A percentile compares a stretch with the other conserved stretches of the same genome.
Evolutionary conservation across 2,888 invertebrate genomes (phyloP).

Genomic region (Caenorhabditis uteleia): DNA sequence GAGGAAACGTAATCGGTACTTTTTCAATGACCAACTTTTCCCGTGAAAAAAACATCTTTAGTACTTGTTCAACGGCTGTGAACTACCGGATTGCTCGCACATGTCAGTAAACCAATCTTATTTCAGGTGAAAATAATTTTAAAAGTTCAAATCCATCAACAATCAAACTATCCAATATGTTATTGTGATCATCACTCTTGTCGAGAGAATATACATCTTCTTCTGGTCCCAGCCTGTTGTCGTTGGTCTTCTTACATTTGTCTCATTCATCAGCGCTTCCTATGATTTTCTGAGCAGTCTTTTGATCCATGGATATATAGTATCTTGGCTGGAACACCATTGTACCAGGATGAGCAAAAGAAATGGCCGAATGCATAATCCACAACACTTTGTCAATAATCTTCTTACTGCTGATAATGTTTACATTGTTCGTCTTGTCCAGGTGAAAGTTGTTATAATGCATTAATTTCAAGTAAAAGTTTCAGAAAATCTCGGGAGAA

Average conservation of each 20-base stretch:
- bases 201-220: slow-evolving; percentile 45
- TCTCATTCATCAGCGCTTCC: slow-evolving; percentile 50
- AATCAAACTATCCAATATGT: slow-evolving; percentile 69
- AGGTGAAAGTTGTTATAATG: no score
- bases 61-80: slow-evolving; percentile 43
- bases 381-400: slow-evolving; percentile 57
- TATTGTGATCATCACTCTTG: slow-evolving; percentile 56
- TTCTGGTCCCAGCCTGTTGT: slow-evolving; percentile 67
- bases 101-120: slow-evolving; percentile 43
- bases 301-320: no score
- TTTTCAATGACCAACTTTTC: neutral
- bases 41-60: slow-evolving; percentile 6
- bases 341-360: slow-evolving; percentile 28
- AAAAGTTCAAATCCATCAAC: slow-evolving; percentile 61
- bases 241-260: slow-evolving; percentile 55
- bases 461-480: neutral
- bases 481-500: slow-evolving; percentile 33
- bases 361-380: slow-evolving; percentile 8
- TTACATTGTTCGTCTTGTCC: slow-evolving; percentile 64
- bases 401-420: slow-evolving; percentile 66
- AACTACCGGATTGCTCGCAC: slow-evolving; percentile 55
- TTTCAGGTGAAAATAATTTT: slow-evolving; percentile 1
- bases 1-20: slow-evolving; percentile 51
- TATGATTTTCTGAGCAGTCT: no score
- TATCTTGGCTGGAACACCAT: slow-evolving; percentile 6